These are phyloP conservation scores for Xerus inauris DNA, from an alignment of 2,113 vertebrate genomes.

Conservation along the genomic window DNA sequence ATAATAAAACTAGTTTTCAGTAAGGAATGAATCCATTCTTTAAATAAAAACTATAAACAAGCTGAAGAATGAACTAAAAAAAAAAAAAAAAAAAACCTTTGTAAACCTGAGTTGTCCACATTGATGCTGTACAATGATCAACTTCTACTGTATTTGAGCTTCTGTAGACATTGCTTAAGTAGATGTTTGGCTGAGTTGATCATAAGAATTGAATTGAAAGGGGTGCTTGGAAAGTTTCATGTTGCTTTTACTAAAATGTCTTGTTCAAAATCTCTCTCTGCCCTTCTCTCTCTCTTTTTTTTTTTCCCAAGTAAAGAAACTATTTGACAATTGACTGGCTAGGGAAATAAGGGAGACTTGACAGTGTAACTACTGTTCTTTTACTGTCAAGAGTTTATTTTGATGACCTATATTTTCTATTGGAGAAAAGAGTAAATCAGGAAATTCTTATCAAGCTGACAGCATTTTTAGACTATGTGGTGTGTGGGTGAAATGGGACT, in stretches of 20 bases:
- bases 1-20: neutral
- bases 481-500: constrained; percentile 91
- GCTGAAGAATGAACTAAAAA: neutral
- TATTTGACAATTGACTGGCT: neutral
- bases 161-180: neutral
- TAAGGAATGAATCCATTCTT: constrained; percentile 24
- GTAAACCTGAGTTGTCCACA: neutral
- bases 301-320: neutral
- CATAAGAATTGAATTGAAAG: constrained; percentile 34
- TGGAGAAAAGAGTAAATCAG: constrained; percentile 81
- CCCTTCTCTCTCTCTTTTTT: neutral
- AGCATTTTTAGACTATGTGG: constrained; percentile 89
- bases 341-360: neutral
- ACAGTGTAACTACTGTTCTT: neutral
- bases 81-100: neutral
- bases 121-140: neutral
- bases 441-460: constrained; percentile 90
- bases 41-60: neutral
- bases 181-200: neutral
- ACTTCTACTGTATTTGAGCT: neutral
- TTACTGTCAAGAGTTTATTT: constrained; percentile 72
- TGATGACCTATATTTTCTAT: constrained; percentile 82
- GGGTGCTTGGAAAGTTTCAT: neutral
- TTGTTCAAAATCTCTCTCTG: neutral
- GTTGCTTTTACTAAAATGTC: constrained; percentile 17